These are phyloP conservation scores for Drosophila persimilis DNA, from an alignment of 1,140 invertebrate species.

Conservation along the genomic window DNA sequence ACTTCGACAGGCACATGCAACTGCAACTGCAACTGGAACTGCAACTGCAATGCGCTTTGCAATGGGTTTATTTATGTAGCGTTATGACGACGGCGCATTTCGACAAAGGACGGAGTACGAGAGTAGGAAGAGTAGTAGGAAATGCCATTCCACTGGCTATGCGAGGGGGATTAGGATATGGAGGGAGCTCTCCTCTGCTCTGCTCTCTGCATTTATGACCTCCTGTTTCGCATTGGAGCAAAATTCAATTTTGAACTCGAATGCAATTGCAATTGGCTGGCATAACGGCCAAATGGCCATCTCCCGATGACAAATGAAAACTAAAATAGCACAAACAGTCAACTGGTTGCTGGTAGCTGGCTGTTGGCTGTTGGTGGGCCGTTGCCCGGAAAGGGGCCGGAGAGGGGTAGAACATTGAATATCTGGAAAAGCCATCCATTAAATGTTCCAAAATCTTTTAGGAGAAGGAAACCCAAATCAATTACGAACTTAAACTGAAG, in stretches of 20 bases:
- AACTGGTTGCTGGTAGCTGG: slow-evolving; percentile 18
- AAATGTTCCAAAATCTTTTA: neutral
- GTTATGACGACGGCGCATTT: slow-evolving; percentile 66
- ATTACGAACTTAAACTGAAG: neutral
- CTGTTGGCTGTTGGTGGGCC: neutral
- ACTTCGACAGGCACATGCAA: slow-evolving; percentile 15
- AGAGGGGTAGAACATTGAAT: slow-evolving; percentile 5
- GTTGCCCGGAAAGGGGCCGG: neutral
- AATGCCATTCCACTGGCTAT: no score
- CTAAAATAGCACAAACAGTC: slow-evolving; percentile 59
- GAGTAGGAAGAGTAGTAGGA: slow-evolving; percentile 16
- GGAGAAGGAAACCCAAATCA: neutral
- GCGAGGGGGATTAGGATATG: neutral
- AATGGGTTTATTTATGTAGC: slow-evolving; percentile 79
- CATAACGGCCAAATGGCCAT: slow-evolving; percentile 63
- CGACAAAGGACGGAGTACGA: slow-evolving; percentile 22
- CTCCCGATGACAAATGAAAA: slow-evolving; percentile 76
- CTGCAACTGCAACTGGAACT: slow-evolving; percentile 12
- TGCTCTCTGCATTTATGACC: slow-evolving; percentile 47
- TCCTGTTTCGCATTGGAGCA: slow-evolving; percentile 26
- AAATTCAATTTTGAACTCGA: slow-evolving; percentile 74
- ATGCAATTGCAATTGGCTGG: slow-evolving; percentile 78
- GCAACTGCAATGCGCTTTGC: slow-evolving; percentile 68
- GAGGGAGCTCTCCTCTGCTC: neutral
- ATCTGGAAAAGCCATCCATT: slow-evolving; percentile 25